Evolutionary conservation across 37 sponge, comb jelly and placozoan genomes (phyloP).

Genomic region (Mnemiopsis leidyi): DNA sequence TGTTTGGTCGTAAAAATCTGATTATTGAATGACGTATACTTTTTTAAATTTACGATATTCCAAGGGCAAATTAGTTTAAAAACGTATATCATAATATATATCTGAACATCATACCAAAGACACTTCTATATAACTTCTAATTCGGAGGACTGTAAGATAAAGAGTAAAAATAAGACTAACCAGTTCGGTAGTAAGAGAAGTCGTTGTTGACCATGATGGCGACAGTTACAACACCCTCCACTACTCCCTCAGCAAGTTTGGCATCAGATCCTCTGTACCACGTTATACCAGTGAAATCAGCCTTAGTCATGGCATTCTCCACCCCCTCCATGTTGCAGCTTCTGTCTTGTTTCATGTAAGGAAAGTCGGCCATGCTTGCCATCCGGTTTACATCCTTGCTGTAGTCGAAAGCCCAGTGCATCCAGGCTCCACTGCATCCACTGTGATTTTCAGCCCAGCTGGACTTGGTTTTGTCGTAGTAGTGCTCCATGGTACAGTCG

Average conservation of each 20-base stretch:
- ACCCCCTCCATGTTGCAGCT: neutral
- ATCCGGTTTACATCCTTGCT: neutral
- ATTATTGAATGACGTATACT: too few species aligned
- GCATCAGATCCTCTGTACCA: neutral
- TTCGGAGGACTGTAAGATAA: too few species aligned
- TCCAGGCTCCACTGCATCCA: constrained; percentile 52
- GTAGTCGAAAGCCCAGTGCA: constrained; percentile 53
- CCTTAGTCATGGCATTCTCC: neutral
- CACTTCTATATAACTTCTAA: too few species aligned
- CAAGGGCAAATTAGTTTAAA: too few species aligned
- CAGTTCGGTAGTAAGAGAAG: neutral
- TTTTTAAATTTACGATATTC: too few species aligned
- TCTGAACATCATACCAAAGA: too few species aligned
- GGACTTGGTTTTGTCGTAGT: neutral
- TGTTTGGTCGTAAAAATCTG: too few species aligned
- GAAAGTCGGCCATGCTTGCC: neutral
- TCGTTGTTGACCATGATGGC: neutral
- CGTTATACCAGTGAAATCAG: neutral
- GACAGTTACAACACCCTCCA: neutral
- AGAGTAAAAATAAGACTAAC: too few species aligned
- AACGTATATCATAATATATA: too few species aligned
- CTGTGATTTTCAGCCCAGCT: constrained; percentile 37
- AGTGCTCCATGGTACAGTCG: constrained; percentile 14
- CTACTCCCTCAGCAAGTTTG: neutral
- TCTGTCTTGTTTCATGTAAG: neutral